These are phyloP conservation scores for Papilio aristodemus DNA, from an alignment of 1,140 invertebrate genomes.

Conservation along the genomic window DNA sequence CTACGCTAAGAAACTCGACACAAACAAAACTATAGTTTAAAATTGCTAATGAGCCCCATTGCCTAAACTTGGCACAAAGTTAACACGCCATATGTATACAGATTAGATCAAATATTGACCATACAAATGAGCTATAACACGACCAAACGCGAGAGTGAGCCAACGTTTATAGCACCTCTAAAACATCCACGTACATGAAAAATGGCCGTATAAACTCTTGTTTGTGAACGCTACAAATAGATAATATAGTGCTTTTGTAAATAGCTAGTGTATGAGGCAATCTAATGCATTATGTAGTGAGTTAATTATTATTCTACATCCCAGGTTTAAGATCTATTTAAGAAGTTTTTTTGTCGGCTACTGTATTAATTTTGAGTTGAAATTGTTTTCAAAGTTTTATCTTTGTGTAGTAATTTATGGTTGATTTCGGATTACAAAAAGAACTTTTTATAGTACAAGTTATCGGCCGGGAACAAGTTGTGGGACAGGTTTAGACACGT, in stretches of 20 bases:
- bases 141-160: slow-evolving; percentile 39
- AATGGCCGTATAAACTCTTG: slow-evolving; percentile 28
- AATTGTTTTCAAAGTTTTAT: not conserved
- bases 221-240: slow-evolving; percentile 20
- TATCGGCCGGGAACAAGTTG: slow-evolving; percentile 38
- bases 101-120: slow-evolving; percentile 55
- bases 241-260: slow-evolving; percentile 40
- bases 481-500: slow-evolving; percentile 50
- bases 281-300: slow-evolving; percentile 48
- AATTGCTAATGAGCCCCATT: slow-evolving; percentile 67
- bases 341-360: not conserved
- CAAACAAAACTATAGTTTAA: slow-evolving; percentile 61
- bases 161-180: slow-evolving; percentile 29
- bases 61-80: slow-evolving; percentile 60
- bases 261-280: slow-evolving; percentile 46
- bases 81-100: slow-evolving; percentile 52
- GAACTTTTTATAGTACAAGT: slow-evolving; percentile 26
- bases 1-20: slow-evolving; percentile 44
- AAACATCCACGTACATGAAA: slow-evolving; percentile 10
- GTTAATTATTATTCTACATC: slow-evolving; percentile 50
- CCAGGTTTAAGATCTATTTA: slow-evolving; percentile 16
- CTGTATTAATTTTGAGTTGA: no score
- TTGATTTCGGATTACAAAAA: not conserved
- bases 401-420: not conserved
- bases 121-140: slow-evolving; percentile 48